These are phyloP conservation scores for Botia kubotai DNA, from an alignment of 2,797 vertebrate species.

Conservation along the genomic window DNA sequence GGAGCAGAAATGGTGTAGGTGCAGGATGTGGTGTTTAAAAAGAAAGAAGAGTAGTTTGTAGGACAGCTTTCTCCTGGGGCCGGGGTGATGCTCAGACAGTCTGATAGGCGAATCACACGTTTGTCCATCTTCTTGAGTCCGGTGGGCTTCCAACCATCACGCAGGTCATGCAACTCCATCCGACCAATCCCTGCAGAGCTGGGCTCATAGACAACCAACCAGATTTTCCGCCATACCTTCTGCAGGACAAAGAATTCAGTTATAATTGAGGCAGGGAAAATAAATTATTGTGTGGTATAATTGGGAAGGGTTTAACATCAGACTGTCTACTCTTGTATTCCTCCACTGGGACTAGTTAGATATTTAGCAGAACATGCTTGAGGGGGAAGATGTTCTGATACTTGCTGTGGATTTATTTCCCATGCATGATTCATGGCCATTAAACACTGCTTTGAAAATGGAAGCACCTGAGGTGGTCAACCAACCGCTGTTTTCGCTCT, in stretches of 20 bases:
- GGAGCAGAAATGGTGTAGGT: slow-evolving; percentile 83
- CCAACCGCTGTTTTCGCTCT: slow-evolving; percentile 26
- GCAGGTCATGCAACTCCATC: slow-evolving; percentile 78
- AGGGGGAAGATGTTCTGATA: slow-evolving; percentile 5
- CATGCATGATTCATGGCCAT: slow-evolving; percentile 55
- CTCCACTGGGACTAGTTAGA: slow-evolving; percentile 8
- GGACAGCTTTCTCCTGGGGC: slow-evolving; percentile 79
- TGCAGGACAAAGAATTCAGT: slow-evolving; percentile 45
- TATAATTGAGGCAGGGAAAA: not conserved
- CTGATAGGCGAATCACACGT: slow-evolving; percentile 84
- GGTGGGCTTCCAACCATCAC: slow-evolving; percentile 65
- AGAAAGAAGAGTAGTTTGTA: slow-evolving; percentile 79
- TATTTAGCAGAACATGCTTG: slow-evolving; percentile 10
- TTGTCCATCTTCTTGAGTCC: slow-evolving; percentile 68
- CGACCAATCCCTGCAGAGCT: slow-evolving; percentile 82
- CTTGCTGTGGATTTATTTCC: slow-evolving; percentile 7
- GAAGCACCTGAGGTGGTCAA: slow-evolving; percentile 37
- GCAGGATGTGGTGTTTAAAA: slow-evolving; percentile 81
- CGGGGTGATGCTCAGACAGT: slow-evolving; percentile 83
- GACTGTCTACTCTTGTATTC: slow-evolving; percentile 8
- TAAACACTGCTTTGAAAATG: slow-evolving; percentile 36
- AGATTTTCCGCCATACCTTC: slow-evolving; percentile 84
- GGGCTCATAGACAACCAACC: slow-evolving; percentile 83
- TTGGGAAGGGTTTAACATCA: slow-evolving; percentile 20
- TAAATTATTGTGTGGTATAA: not conserved